Evolutionary conservation across 1,140 invertebrate genomes (phyloP).

Genomic region (Dreissena rostriformis): DNA sequence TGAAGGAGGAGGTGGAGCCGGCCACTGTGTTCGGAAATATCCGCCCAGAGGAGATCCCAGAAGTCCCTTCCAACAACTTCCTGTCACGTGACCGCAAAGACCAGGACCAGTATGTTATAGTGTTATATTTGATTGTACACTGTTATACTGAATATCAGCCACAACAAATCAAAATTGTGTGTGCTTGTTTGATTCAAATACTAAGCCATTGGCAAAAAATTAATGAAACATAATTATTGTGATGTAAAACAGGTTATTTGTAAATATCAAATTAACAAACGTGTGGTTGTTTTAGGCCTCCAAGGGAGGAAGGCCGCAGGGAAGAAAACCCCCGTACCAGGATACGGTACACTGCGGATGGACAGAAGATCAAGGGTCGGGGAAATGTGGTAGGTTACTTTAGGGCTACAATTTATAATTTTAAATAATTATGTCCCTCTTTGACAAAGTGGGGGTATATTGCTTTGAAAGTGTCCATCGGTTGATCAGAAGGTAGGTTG

Average conservation of each 20-base stretch:
- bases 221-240: too few relatives aligned
- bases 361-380: conserved; percentile 53
- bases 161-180: too few relatives aligned
- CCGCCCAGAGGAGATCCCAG: conserved; percentile 54
- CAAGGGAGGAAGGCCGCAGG: background rate
- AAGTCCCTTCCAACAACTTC: conserved; percentile 48
- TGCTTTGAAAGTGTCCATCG: too few relatives aligned
- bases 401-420: too few relatives aligned
- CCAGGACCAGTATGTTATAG: background rate
- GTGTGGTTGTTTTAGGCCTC: conserved; percentile 18
- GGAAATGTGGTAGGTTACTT: conserved; percentile 47
- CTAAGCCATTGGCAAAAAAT: too few relatives aligned
- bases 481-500: too few relatives aligned
- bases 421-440: too few relatives aligned
- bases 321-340: conserved; percentile 3
- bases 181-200: too few relatives aligned
- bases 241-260: too few relatives aligned
- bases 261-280: too few relatives aligned
- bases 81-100: conserved; percentile 35
- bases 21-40: conserved; percentile 55
- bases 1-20: conserved; percentile 38
- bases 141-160: background rate
- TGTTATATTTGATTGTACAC: background rate
- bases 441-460: too few relatives aligned
- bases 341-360: conserved; percentile 42